Base-by-base conservation (phyloP, 2,113 vertebrate genomes). In the Hippocampus mohnikei region DNA sequence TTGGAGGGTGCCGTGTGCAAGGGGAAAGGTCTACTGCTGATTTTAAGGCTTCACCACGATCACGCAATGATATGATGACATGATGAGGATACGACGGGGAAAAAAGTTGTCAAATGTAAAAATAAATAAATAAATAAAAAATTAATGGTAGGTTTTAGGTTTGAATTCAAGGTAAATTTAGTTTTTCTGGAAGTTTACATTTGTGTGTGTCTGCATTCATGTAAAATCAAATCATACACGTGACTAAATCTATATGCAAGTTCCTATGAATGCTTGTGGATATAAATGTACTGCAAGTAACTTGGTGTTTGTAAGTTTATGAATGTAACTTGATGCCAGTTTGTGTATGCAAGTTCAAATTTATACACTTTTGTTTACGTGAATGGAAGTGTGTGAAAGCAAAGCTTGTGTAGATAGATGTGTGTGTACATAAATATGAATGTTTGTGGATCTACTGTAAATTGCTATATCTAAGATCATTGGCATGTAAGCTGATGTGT, bases 31-130 rank as follows among this genome's bases (percentile, higher is more conserved):
- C 53, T 56, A 73, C 73, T 69, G 52, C 78, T 83, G 81, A 84
- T 82, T 88, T 93, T 93, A 93, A 93, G 92, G 92, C 92, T 33
- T 93, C 81, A 87, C 89, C 81, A 80, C 78, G 74, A 82, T 85
- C 83, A 86, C 69, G 52, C 7, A 21, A 55, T 58, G 16, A 50
- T 15, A 29, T 29, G 58, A 59, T 29, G 58, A n/a, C 21, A 23
- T 27, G 23, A 58, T 27, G 55, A 25, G 42, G 42, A 18, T 13
- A 50, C 46, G 16, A 18, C 46, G 2, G 16, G 46, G 46, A 12
- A 6, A 10, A 44, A 44, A 13, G 42, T 12, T 44, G 46, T 5
- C 16, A 50, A 50, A 50, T 50, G 46, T 48, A 1, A 5, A 48
- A 5, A 48, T 18, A 44, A 13, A 9, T 6, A 42, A 42, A 42